Base-by-base conservation (phyloP, 2,888 invertebrate genomes). In the Aporophyla lueneburgensis region DNA sequence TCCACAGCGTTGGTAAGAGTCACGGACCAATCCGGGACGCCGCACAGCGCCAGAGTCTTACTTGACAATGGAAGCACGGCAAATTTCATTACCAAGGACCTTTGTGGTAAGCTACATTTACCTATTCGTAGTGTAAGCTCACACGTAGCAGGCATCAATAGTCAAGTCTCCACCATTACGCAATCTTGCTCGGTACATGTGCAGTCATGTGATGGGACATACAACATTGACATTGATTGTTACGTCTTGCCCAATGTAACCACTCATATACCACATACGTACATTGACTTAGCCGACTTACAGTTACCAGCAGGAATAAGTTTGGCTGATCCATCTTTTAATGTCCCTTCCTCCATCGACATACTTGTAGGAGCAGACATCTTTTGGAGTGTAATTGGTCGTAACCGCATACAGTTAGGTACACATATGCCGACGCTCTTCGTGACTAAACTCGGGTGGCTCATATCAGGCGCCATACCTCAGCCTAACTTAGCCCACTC, bases 401-500 rank as follows among this genome's bases (percentile, higher is more conserved):
- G 43, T 7, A 56, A 59, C n/a, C 69, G 59, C 24, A 69, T 70
- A 61, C 51, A 70, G 59, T 70, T 61, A 70, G 70, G 61, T 16
- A 70, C 16, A 51, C 61, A 70, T 40, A 70, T 70, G 71, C 71
- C 62, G 7, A 71, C 62, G 62, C 62, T 62, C 5, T 62, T 62
- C 62, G 71, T 62, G 62, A 71, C 61, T 27, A 71, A 71, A 62
- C 62, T 71, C 53, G 62, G 71, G 43, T 71, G 71, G 70, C 59
- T 70, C 58, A 51, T 70, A 70, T 67, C 40, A 40, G 67, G 67
- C 1, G 54, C 54, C 53, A 54, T 67, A 14, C 67, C 67, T 27
- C 67, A 67, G 14, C 21, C 54, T 40, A 53, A n/a, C 54, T 2
- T 54, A 54, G 2, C 12, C n/a, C 12, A 53, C 53, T 53, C 21